Conservation (phyloP, 2,888 invertebrate genomes). For the Cabera pusaria region DNA sequence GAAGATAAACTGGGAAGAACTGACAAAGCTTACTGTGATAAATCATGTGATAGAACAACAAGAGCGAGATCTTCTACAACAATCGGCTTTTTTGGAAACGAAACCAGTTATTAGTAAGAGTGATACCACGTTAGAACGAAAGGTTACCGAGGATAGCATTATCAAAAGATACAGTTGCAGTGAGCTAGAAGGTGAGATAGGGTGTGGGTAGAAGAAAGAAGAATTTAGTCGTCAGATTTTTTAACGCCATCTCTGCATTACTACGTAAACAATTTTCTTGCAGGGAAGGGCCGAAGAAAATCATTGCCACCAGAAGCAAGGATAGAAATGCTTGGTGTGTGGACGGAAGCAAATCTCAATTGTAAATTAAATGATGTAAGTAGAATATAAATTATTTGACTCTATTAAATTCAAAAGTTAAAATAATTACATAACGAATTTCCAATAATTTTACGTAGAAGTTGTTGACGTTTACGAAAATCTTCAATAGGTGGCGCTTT, state of each 20-base stretch:
- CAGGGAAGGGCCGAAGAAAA: slow-evolving; percentile 52
- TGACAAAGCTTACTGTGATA: slow-evolving; percentile 73
- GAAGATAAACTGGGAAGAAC: slow-evolving; percentile 79
- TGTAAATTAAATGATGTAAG: slow-evolving; percentile 78
- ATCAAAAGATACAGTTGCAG: slow-evolving; percentile 68
- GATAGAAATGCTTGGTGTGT: slow-evolving; percentile 75
- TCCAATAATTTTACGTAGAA: not conserved
- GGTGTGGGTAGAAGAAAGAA: too few relatives aligned
- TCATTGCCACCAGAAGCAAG: slow-evolving; percentile 58
- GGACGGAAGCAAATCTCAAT: slow-evolving; percentile 78
- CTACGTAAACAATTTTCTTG: slow-evolving; percentile 27
- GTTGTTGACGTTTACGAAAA: not conserved
- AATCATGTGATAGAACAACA: slow-evolving; percentile 75
- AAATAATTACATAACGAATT: too few relatives aligned
- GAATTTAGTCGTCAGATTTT: not conserved
- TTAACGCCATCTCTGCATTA: slow-evolving; percentile 35
- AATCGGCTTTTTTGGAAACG: slow-evolving; percentile 55
- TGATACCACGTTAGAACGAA: slow-evolving; percentile 58
- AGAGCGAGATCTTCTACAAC: slow-evolving; percentile 68
- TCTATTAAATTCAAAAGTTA: too few relatives aligned
- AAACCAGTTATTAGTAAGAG: slow-evolving; percentile 66
- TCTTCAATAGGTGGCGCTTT: slow-evolving; percentile 56
- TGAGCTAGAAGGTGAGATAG: slow-evolving; percentile 67
- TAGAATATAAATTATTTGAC: slow-evolving; percentile 8
- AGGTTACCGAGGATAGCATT: slow-evolving; percentile 45